Evolutionary conservation across 2,113 vertebrate genomes (phyloP).

Genomic region (Cololabis saira): DNA sequence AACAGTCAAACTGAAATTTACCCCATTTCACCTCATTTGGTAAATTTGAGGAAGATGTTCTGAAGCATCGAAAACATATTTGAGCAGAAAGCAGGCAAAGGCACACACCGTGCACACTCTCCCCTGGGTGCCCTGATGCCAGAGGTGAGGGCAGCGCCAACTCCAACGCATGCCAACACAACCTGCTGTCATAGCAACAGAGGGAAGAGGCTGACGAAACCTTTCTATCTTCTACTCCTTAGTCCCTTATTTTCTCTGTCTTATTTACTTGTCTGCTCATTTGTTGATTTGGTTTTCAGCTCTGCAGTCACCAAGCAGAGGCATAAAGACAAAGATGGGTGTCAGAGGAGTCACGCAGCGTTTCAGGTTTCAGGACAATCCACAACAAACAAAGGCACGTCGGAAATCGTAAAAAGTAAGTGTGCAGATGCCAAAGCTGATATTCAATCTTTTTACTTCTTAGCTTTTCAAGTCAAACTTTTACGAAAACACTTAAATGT

Average conservation of each 20-base stretch:
- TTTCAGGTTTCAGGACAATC: constrained; percentile 5
- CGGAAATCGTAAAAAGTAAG: too few relatives aligned
- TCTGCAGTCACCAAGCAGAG: background rate
- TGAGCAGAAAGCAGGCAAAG: background rate
- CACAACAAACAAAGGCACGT: too few relatives aligned
- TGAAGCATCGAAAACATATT: background rate
- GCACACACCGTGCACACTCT: constrained; percentile 19
- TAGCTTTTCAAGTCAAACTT: too few relatives aligned
- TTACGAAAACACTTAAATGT: too few relatives aligned
- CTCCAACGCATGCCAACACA: constrained; percentile 78
- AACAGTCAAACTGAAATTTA: too few relatives aligned
- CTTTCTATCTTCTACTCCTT: constrained; percentile 45
- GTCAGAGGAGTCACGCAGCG: constrained; percentile 15
- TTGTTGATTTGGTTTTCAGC: constrained; percentile 4
- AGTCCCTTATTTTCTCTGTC: background rate
- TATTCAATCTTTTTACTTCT: too few relatives aligned
- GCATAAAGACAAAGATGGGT: background rate
- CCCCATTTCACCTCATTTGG: too few relatives aligned
- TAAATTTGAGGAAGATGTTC: background rate
- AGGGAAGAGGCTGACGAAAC: constrained; percentile 75
- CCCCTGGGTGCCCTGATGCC: constrained; percentile 73
- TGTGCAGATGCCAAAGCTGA: too few relatives aligned
- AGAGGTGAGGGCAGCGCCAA: constrained; percentile 82
- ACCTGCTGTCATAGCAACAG: constrained; percentile 82
- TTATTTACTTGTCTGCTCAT: constrained; percentile 7